A percentile compares a stretch with the other conserved stretches of the same genome.
phyloP scores from a whole-genome alignment of 2,113 vertebrate species.

The Rhineura floridana region DNA sequence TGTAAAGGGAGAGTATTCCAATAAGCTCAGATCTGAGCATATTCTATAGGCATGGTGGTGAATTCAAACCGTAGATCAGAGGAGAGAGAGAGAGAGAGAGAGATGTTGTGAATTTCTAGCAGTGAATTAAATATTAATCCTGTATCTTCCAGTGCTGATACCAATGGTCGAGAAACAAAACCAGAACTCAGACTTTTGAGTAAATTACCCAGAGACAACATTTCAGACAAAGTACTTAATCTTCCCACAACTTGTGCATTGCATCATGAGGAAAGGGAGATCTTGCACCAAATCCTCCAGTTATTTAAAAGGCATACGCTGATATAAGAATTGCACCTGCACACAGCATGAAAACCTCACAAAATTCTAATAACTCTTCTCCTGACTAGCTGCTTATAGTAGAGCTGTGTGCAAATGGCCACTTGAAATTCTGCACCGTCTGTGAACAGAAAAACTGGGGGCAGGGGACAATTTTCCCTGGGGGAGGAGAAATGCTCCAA shows the following conservation, averaged over 20 bases:
- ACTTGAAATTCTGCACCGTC: no score
- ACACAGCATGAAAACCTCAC: background rate
- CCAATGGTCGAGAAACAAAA: slow-evolving; percentile 31
- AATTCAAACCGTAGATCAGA: slow-evolving; percentile 34
- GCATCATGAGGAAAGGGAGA: background rate
- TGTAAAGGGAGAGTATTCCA: slow-evolving; percentile 44
- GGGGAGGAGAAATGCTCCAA: no score
- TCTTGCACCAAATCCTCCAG: background rate
- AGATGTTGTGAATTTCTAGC: accelerated
- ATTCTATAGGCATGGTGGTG: accelerated
- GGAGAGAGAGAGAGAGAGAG: accelerated
- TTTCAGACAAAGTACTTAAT: background rate
- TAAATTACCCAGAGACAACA: background rate
- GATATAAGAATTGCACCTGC: background rate
- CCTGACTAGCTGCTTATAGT: background rate
- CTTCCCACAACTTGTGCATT: background rate
- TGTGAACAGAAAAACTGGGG: no score
- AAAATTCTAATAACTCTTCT: background rate
- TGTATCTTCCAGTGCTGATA: accelerated
- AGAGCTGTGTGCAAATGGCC: background rate
- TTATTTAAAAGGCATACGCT: background rate
- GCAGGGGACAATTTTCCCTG: no score
- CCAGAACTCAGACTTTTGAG: background rate
- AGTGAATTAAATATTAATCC: background rate
- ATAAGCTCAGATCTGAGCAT: slow-evolving; percentile 33